These are phyloP conservation scores for Rhadina sibilatrix DNA, from an alignment of 2,113 vertebrate species.

Conservation along the genomic window DNA sequence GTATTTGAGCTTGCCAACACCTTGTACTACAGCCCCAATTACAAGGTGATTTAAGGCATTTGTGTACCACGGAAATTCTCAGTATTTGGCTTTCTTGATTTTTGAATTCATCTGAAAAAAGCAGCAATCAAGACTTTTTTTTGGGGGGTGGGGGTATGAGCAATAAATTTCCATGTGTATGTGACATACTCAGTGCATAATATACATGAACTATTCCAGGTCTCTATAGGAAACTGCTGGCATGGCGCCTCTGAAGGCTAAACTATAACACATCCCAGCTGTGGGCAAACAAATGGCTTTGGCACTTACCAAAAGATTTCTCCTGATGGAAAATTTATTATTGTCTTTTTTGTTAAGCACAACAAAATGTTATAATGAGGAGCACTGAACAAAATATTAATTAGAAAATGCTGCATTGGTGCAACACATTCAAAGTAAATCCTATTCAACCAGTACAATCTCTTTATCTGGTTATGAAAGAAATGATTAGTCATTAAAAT, in stretches of 20 bases:
- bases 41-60: background rate
- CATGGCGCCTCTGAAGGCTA: background rate
- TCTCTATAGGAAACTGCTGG: conserved; percentile 24
- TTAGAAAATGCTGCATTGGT: background rate
- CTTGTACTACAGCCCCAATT: background rate
- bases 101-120: background rate
- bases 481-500: background rate
- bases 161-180: background rate
- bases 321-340: conserved; percentile 10
- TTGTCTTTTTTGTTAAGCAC: background rate
- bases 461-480: background rate
- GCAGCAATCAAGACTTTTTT: background rate
- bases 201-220: background rate
- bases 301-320: background rate
- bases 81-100: background rate
- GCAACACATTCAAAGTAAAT: background rate
- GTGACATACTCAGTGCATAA: background rate
- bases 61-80: background rate
- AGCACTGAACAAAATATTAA: conserved; percentile 27
- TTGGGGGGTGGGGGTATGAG: background rate
- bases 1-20: background rate
- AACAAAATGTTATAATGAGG: conserved; percentile 2
- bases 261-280: background rate
- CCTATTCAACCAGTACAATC: background rate
- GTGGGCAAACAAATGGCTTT: conserved; percentile 40